Conservation (phyloP, 2,888 invertebrate species). For the Drosophila vallismaia region DNA sequence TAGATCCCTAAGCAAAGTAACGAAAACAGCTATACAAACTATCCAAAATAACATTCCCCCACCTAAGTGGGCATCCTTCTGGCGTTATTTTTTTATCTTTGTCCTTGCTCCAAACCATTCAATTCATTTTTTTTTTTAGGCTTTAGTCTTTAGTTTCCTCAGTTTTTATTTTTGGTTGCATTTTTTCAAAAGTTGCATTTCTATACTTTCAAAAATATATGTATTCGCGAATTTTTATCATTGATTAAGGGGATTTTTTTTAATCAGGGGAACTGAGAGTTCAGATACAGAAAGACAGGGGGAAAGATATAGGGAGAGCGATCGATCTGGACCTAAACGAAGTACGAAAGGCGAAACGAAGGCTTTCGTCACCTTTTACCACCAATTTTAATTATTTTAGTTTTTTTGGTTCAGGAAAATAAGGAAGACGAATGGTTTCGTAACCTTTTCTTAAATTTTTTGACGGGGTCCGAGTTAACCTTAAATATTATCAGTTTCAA, state of each 20-base stretch:
- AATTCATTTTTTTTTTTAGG: conserved; percentile 35
- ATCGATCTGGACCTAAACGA: conserved; percentile 35
- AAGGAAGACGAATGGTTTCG: conserved; percentile 21
- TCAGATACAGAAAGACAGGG: conserved; percentile 25
- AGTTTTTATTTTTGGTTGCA: conserved; percentile 42
- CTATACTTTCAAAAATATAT: conserved; percentile 72
- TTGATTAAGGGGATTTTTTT: conserved; percentile 7
- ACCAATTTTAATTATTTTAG: conserved; percentile 33
- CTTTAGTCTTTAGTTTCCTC: conserved; percentile 31
- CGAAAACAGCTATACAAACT: conserved; percentile 38
- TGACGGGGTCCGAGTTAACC: conserved; percentile 49
- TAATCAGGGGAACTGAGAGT: conserved; percentile 10
- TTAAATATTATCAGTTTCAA: conserved; percentile 73
- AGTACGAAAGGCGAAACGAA: conserved; percentile 19
- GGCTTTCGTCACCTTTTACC: conserved; percentile 6
- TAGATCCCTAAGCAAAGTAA: conserved; percentile 23
- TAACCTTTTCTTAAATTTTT: conserved; percentile 8
- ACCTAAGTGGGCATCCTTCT: conserved; percentile 9
- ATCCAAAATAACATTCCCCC: conserved; percentile 34
- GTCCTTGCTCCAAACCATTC: conserved; percentile 35
- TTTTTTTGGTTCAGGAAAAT: conserved; percentile 27
- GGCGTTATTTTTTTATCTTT: conserved; percentile 14
- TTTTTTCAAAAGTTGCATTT: conserved; percentile 73
- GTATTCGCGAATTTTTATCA: conserved; percentile 46
- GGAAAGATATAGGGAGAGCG: conserved; percentile 50